Base-by-base conservation (phyloP, 2,113 vertebrate genomes). In the Coptodon rendalli region DNA sequence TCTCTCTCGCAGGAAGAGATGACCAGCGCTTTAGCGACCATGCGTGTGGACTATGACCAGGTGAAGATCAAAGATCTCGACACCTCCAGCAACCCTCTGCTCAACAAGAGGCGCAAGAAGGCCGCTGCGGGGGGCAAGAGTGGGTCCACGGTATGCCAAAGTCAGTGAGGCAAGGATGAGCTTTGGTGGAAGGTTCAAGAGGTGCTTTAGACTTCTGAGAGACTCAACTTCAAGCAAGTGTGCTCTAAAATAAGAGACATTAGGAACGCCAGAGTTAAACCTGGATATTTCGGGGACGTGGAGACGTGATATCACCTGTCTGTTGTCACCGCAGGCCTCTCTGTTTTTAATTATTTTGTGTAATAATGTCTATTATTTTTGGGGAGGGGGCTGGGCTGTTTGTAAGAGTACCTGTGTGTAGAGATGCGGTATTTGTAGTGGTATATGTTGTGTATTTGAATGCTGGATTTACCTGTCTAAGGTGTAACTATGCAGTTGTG, bases 1-100 rank as follows among this genome's bases (percentile, higher is more conserved):
- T 31, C 5, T 89, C 38, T 87, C 29, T 95, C 89, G 78, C 94
- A 99, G 99, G 98, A 99, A 89, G 99, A 99, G 95, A 98, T 99
- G 98, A 99, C 98, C 90, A 99, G 98, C 13, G 99, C 98, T 57
- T 91, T 99, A 93, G 99, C 99, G 4, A 99, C 98, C 84, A 99
- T 99, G 98, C 97, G 99, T 3, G 99, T 99, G 48, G 99, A 99
- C 95, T 99, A 99, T 2, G 99, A 99, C 93, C 99, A 99, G 96
- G 98, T 99, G 93, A 99, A 98, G 95, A 99, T 99, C 93, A 99
- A 99, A 91, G 98, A 99, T 93, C 96, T 99, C 81, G 98, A 99
- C 94, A 98, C 97, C 0, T 99, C 99, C 86, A 99, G 97, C 96
- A 99, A 99, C 94, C 97, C 97, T 12, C 97, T 99, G 36, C 97